A percentile compares a stretch with the other conserved stretches of the same genome.
Conservation (phyloP, 2,113 vertebrate species). For the Coptodon rendalli region DNA sequence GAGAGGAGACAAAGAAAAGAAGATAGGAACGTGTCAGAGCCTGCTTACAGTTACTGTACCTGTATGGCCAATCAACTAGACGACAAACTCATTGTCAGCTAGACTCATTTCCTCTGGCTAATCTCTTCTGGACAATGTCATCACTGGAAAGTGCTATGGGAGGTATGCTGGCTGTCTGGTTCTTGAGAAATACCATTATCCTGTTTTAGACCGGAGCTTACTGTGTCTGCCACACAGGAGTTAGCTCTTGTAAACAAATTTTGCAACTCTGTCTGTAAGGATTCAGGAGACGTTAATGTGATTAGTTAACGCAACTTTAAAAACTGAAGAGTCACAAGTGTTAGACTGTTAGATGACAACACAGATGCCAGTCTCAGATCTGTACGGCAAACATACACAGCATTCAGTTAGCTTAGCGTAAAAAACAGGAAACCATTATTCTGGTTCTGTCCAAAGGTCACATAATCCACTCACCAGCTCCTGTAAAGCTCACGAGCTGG, state of each 20-base stretch:
- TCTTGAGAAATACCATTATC: not conserved
- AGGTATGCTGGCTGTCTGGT: slow-evolving; percentile 7
- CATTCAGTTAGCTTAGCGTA: not conserved
- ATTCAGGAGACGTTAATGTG: not conserved
- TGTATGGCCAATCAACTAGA: slow-evolving; percentile 24
- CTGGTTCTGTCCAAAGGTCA: not conserved
- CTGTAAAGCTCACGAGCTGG: not conserved
- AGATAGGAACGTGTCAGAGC: not conserved
- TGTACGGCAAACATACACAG: not conserved
- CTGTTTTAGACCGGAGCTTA: not conserved
- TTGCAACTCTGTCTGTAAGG: not conserved
- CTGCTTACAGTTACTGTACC: slow-evolving; percentile 8
- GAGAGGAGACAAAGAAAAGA: not conserved
- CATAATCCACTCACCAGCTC: not conserved
- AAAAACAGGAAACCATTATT: not conserved
- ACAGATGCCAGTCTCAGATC: not conserved
- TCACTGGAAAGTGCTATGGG: slow-evolving; percentile 13
- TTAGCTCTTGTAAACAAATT: not conserved
- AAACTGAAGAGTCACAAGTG: not conserved
- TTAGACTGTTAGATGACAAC: not conserved
- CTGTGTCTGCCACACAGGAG: not conserved
- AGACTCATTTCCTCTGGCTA: slow-evolving; percentile 60
- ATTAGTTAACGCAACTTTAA: not conserved
- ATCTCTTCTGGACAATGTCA: slow-evolving; percentile 34
- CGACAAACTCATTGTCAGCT: not conserved